These are phyloP conservation scores for Iphiclides podalirius DNA, from an alignment of 2,888 invertebrate species.

Conservation along the genomic window DNA sequence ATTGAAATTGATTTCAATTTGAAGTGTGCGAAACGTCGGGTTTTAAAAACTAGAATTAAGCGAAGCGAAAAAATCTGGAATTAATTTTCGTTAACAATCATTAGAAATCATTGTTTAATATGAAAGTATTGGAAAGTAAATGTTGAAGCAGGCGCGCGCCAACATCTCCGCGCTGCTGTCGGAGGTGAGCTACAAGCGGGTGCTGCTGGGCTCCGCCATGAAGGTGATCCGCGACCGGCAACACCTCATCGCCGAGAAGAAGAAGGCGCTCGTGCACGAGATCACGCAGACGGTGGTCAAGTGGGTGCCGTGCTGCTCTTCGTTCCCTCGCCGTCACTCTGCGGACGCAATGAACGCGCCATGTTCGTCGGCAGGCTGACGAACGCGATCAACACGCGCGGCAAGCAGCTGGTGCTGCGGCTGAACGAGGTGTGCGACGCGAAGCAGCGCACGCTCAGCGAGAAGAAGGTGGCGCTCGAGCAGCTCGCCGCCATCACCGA, in stretches of 20 bases:
- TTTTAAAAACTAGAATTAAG: no score
- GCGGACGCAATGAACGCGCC: not conserved
- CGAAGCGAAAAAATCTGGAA: no score
- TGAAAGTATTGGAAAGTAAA: no score
- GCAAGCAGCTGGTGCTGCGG: conserved; percentile 89
- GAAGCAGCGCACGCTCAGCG: conserved; percentile 87
- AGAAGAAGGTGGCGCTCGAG: conserved; percentile 91
- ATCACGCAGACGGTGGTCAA: conserved; percentile 93
- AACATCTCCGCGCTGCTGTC: conserved; percentile 63
- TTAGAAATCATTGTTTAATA: no score
- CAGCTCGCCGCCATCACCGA: conserved; percentile 91
- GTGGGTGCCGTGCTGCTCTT: no score
- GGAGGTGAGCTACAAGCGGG: conserved; percentile 85
- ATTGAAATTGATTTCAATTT: no score
- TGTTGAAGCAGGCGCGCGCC: conserved; percentile 67
- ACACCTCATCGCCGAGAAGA: conserved; percentile 90
- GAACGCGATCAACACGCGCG: conserved; percentile 89
- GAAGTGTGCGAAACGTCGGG: no score
- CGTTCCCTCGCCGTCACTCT: conserved; percentile 30
- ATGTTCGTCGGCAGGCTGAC: conserved; percentile 80
- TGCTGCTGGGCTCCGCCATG: conserved; percentile 87
- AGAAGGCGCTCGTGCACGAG: conserved; percentile 90
- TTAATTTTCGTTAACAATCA: no score
- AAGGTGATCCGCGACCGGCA: conserved; percentile 92
- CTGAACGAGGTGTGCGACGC: conserved; percentile 87